Percentiles rank a stretch among this genome's conserved stretches.
Conservation (phyloP, 2,797 vertebrate genomes). For the Anguilla marmorata region DNA sequence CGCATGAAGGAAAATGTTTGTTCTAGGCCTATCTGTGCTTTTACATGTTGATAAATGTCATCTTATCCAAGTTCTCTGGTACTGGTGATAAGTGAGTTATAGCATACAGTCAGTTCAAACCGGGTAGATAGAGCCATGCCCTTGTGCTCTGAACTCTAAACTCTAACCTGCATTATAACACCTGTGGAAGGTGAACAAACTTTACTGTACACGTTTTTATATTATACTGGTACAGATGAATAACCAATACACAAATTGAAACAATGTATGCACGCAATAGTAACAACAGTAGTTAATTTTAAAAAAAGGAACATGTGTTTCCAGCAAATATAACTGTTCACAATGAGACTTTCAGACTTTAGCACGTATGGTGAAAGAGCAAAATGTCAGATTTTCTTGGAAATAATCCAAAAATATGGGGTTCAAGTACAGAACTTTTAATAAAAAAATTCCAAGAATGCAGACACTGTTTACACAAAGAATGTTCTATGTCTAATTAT, state of each 20-base stretch:
- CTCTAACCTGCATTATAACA: constrained; percentile 22
- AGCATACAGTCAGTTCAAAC: neutral
- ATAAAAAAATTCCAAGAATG: constrained; percentile 10
- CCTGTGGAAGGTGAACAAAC: constrained; percentile 28
- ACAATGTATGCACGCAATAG: neutral
- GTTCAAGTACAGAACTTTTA: neutral
- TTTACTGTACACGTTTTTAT: neutral
- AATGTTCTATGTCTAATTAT: neutral
- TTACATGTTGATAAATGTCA: constrained; percentile 27
- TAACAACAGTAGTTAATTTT: neutral
- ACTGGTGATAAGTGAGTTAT: constrained; percentile 22
- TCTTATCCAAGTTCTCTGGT: constrained; percentile 33
- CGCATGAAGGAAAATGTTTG: constrained; percentile 31
- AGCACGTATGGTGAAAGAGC: too few species aligned
- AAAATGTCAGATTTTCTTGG: neutral
- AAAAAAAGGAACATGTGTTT: too few species aligned
- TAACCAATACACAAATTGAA: neutral
- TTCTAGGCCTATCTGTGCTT: constrained; percentile 29
- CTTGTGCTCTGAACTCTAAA: neutral
- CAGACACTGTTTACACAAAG: constrained; percentile 26
- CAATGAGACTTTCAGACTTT: neutral
- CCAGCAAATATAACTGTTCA: neutral
- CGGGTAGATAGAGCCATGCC: constrained; percentile 30
- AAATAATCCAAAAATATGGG: neutral
- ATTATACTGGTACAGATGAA: neutral